A percentile compares a stretch with the other conserved stretches of the same genome.
These are phyloP conservation scores for Caenorhabditis zanzibari DNA, from an alignment of 2,888 invertebrate species.

Conservation along the genomic window DNA sequence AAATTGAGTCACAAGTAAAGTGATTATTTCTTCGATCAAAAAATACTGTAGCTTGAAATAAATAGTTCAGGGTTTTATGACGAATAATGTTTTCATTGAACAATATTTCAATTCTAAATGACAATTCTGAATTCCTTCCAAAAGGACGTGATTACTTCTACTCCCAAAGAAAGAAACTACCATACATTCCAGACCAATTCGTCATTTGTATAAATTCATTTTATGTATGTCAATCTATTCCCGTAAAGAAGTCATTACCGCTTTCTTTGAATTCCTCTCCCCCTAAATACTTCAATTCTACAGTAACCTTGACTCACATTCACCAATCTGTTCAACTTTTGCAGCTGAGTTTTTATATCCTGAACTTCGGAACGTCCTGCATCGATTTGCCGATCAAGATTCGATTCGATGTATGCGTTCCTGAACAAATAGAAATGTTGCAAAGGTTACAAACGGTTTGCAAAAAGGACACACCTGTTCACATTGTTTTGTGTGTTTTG, in stretches of 20 bases:
- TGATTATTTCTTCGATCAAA: too few relatives aligned
- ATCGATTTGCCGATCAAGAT: conserved; percentile 54
- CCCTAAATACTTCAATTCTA: conserved; percentile 5
- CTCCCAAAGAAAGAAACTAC: neutral
- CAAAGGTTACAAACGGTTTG: neutral
- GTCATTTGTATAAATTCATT: conserved; percentile 6
- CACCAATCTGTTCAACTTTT: conserved; percentile 61
- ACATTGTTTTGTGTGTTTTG: conserved; percentile 44
- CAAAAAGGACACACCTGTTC: conserved; percentile 46
- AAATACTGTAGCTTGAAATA: too few relatives aligned
- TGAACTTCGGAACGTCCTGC: conserved; percentile 62
- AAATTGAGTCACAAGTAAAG: too few relatives aligned
- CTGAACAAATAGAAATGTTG: conserved; percentile 46
- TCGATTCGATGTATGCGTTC: conserved; percentile 47
- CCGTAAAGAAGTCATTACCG: conserved; percentile 32
- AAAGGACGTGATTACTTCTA: conserved; percentile 17
- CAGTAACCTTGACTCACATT: conserved; percentile 63
- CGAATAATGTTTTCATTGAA: too few relatives aligned
- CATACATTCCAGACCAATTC: conserved; percentile 35
- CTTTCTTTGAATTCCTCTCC: conserved; percentile 1
- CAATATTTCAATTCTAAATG: neutral
- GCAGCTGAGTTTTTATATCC: conserved; percentile 64
- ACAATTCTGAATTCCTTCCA: neutral
- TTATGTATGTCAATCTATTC: conserved; percentile 24
- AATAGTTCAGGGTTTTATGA: too few relatives aligned